Evolutionary conservation across 2,113 vertebrate genomes (phyloP), one percentile per base, ranked within the genome.

Genomic region (Phasianus colchicus): DNA sequence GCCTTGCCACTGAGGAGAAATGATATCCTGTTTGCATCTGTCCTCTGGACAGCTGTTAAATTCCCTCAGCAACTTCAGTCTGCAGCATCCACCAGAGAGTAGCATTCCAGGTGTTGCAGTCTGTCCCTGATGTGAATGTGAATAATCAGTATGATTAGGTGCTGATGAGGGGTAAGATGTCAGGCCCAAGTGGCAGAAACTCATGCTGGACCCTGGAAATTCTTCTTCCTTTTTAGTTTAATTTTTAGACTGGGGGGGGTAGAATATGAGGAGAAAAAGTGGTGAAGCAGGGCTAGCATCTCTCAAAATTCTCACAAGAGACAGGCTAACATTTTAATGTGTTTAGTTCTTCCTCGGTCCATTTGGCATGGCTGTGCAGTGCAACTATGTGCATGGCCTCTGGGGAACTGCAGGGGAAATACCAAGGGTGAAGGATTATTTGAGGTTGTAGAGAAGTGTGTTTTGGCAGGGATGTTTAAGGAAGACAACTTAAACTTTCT

Each of bases 11-110:
- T 0, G 21, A 83, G 42, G 76, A 94, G 78, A 88, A 93, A 96
- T 86, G 91, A 90, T 79, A 95, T 94, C 87, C 91, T 95, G 86
- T 73, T 87, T 72, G 83, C 92, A 83, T 93, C 91, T 89, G 64
- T 83, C 50, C 65, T 83, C 52, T 40, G 65, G 52, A 36, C 79
- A 93, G 89, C 95, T 77, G 78, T 83, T 83, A 0, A 74, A 75
- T 82, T 92, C 94, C 75, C 85, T 48, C 60, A 77, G 78, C 72
- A 71, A 70, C 61, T 81, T 65, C 1, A 22, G 13, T 36, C 77
- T 78, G 89, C 72, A 1, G 5, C 54, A 64, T 27, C 29, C 2
- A 5, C 15, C 0, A 30, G 69, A 54, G 66, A 14, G 19, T 0
- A 85, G 54, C 0, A 8, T 78, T 92, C 15, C 77, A 58, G 83